Percentiles rank a stretch among this genome's conserved stretches.
Evolutionary conservation across 92 coral and sea anemone species (phyloP).

Genomic region (Paragorgia papillata): DNA sequence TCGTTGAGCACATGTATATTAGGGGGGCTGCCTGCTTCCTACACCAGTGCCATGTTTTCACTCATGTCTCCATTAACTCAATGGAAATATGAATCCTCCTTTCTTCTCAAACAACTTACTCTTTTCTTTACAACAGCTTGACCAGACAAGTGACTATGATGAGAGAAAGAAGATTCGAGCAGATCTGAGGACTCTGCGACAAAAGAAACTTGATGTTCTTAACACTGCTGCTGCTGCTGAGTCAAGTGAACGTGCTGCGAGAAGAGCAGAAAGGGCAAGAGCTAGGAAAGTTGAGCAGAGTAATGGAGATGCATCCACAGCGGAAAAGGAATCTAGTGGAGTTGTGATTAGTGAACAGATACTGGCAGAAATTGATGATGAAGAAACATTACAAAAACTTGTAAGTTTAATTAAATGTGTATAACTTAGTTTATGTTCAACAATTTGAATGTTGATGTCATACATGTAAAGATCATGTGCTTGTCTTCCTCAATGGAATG

Average conservation of each 20-base stretch:
- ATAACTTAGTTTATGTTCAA: too few relatives aligned
- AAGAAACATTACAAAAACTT: slow-evolving; percentile 77
- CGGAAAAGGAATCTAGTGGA: slow-evolving; percentile 9
- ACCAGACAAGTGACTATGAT: slow-evolving; percentile 79
- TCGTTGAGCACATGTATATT: too few relatives aligned
- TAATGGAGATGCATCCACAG: slow-evolving; percentile 1
- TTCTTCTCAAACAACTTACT: neutral
- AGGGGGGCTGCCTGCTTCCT: too few relatives aligned
- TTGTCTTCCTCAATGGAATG: too few relatives aligned
- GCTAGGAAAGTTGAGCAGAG: slow-evolving; percentile 10
- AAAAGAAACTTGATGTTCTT: slow-evolving; percentile 75
- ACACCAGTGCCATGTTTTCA: too few relatives aligned
- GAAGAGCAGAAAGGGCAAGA: slow-evolving; percentile 41
- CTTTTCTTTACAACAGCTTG: slow-evolving; percentile 65
- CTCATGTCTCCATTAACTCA: too few relatives aligned
- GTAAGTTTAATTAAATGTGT: too few relatives aligned
- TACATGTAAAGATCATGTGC: too few relatives aligned
- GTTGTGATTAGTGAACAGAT: slow-evolving; percentile 66
- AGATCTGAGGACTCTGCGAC: slow-evolving; percentile 76
- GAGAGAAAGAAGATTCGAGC: slow-evolving; percentile 86
- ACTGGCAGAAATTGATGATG: slow-evolving; percentile 79
- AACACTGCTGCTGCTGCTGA: slow-evolving; percentile 60
- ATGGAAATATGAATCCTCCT: too few relatives aligned
- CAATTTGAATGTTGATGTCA: too few relatives aligned
- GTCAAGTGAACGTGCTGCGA: slow-evolving; percentile 31